Evolutionary conservation across 1,140 invertebrate species (phyloP).

Genomic region (Paraescarpia echinospica): DNA sequence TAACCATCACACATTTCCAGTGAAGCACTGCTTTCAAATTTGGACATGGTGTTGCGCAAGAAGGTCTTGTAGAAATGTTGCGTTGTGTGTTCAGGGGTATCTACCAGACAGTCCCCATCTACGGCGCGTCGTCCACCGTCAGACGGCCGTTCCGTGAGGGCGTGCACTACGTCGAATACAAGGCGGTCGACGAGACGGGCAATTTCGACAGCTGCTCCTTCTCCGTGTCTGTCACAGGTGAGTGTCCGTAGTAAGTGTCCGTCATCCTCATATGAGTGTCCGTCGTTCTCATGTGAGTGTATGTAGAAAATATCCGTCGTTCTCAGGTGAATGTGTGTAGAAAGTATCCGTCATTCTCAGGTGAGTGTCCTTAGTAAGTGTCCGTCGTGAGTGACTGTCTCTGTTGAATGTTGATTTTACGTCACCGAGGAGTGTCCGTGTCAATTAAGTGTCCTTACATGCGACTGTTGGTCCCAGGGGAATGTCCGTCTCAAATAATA

Average conservation of each 20-base stretch:
- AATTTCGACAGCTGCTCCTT: constrained; percentile 23
- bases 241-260: neutral
- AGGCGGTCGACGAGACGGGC: constrained; percentile 25
- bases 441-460: too few relatives aligned
- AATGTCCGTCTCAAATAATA: too few relatives aligned
- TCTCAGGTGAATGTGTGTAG: neutral
- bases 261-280: neutral
- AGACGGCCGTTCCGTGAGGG: constrained; percentile 13
- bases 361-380: too few relatives aligned
- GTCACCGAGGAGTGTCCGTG: too few relatives aligned
- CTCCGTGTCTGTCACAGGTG: constrained; percentile 18
- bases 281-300: neutral
- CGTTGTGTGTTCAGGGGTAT: constrained; percentile 15
- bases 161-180: constrained; percentile 21
- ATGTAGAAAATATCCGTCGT: neutral
- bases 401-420: too few relatives aligned
- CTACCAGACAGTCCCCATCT: constrained; percentile 25
- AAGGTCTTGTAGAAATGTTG: neutral
- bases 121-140: constrained; percentile 18
- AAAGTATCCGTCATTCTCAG: neutral
- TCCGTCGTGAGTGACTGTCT: too few relatives aligned
- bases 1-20: neutral
- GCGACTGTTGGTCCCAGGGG: too few relatives aligned
- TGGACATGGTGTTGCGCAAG: neutral
- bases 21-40: neutral